These are phyloP conservation scores for Vultur gryphus DNA, from an alignment of 2,797 vertebrate genomes.

Conservation along the genomic window DNA sequence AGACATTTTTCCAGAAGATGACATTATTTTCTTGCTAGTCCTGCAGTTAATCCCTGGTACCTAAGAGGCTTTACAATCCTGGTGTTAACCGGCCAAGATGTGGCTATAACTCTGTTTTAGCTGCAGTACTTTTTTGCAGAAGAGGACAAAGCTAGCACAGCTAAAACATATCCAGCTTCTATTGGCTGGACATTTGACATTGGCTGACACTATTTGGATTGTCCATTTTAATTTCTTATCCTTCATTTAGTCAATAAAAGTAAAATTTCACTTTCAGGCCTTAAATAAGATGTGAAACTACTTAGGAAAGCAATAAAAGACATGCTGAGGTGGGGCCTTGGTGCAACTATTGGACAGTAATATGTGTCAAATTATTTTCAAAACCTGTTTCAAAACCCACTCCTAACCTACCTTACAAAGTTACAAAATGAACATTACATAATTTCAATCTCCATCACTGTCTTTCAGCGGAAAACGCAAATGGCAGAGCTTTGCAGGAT, in stretches of 20 bases:
- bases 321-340: not conserved
- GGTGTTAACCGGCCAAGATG: not conserved
- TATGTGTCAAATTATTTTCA: not conserved
- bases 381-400: not conserved
- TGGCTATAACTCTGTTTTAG: not conserved
- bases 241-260: not conserved
- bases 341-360: not conserved
- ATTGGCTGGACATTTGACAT: not conserved
- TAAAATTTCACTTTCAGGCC: not conserved
- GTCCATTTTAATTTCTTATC: not conserved
- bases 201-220: not conserved
- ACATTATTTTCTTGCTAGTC: not conserved
- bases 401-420: not conserved
- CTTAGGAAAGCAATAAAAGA: not conserved
- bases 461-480: not conserved
- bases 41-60: not conserved
- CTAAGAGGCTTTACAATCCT: not conserved
- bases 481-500: not conserved
- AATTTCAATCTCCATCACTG: not conserved
- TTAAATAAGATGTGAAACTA: not conserved
- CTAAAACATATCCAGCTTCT: not conserved
- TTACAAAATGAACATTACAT: not conserved
- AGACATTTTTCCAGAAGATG: not conserved
- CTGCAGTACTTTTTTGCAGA: not conserved
- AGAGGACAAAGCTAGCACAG: not conserved